Evolutionary conservation across 2,888 invertebrate genomes (phyloP).

Genomic region (Schizotus pectinicornis): DNA sequence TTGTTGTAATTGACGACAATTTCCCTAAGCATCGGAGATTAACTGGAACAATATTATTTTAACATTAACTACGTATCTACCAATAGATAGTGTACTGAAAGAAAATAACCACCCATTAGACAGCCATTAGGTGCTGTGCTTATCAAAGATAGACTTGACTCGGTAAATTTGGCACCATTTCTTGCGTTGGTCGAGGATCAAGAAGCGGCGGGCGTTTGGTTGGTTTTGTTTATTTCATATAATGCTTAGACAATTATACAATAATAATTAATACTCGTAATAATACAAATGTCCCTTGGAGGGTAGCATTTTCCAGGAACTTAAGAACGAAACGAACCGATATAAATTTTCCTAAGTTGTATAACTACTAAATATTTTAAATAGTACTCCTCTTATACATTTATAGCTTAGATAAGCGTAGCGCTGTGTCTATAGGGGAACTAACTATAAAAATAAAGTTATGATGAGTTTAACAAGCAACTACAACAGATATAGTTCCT

Average conservation of each 20-base stretch:
- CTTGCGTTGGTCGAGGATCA: no score
- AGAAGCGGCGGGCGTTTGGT: no score
- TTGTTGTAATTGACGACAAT: no score
- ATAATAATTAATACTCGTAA: conserved; percentile 36
- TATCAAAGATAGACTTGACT: no score
- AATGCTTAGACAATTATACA: conserved; percentile 56
- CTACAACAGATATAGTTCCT: conserved; percentile 38
- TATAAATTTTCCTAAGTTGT: conserved; percentile 45
- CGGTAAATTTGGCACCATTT: no score
- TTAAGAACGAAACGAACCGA: conserved; percentile 37
- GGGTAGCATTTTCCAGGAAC: conserved; percentile 26
- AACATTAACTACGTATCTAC: no score
- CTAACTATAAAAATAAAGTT: conserved; percentile 52
- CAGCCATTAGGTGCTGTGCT: no score
- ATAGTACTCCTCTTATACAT: conserved; percentile 52
- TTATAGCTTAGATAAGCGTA: conserved; percentile 54
- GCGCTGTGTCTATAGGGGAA: conserved; percentile 46
- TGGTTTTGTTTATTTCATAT: conserved; percentile 46
- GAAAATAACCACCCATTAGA: no score
- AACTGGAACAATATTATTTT: no score
- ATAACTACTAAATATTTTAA: conserved; percentile 40
- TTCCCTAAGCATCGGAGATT: no score
- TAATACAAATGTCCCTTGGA: conserved; percentile 21
- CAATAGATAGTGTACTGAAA: no score
- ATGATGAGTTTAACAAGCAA: conserved; percentile 47